Conservation (phyloP, 2,113 vertebrate species). For the Shinisaurus crocodilurus region DNA sequence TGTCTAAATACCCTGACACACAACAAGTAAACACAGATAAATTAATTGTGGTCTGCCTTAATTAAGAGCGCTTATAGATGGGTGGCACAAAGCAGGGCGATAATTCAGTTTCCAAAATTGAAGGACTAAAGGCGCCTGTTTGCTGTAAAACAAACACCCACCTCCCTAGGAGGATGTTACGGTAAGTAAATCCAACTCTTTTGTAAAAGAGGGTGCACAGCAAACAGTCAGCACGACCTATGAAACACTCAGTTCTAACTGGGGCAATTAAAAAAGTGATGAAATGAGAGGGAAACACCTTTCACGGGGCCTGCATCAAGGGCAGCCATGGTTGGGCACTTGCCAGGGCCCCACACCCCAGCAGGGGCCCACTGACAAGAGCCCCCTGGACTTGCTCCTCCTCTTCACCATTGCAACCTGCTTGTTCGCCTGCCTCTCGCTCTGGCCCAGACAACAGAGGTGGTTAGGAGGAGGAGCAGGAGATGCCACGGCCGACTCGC, state of each 20-base stretch:
- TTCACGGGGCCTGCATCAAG: no score
- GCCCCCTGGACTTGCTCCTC: no score
- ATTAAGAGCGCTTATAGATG: slow-evolving; percentile 38
- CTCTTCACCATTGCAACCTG: no score
- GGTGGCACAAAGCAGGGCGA: neutral
- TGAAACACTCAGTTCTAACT: neutral
- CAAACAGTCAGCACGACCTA: neutral
- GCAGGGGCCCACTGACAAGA: no score
- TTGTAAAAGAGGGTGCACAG: neutral
- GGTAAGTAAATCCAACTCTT: slow-evolving; percentile 24
- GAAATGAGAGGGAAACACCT: neutral
- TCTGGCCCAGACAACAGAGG: no score
- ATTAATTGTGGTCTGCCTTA: slow-evolving; percentile 50
- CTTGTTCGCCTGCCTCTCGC: no score
- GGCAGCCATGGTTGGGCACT: no score
- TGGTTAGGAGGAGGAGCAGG: no score
- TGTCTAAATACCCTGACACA: slow-evolving; percentile 65
- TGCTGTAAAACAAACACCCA: slow-evolving; percentile 41
- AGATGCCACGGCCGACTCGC: no score
- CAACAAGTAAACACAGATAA: slow-evolving; percentile 56
- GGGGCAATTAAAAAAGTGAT: no score
- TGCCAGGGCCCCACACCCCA: no score
- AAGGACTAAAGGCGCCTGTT: neutral
- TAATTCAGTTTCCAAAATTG: neutral
- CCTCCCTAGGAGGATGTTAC: neutral